Percentiles rank a stretch among this genome's conserved stretches.
Evolutionary conservation across 1,140 invertebrate species (phyloP).

Genomic region (Camponotus floridanus): DNA sequence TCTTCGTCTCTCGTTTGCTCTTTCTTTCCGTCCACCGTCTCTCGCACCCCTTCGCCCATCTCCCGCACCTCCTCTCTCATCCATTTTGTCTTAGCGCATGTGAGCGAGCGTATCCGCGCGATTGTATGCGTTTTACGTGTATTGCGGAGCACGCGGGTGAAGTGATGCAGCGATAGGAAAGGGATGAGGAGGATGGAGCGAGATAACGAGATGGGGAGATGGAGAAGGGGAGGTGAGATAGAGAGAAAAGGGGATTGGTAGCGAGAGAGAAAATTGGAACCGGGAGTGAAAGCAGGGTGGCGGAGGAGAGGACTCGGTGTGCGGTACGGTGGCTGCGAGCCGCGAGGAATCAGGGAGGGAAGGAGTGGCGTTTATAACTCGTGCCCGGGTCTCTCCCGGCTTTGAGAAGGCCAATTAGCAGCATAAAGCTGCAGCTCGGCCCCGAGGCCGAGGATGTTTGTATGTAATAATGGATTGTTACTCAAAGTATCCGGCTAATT

Average conservation of each 20-base stretch:
- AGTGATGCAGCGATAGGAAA: conserved; percentile 18
- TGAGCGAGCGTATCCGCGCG: conserved; percentile 39
- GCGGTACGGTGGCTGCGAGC: conserved; percentile 49
- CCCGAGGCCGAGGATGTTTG: conserved; percentile 83
- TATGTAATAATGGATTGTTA: conserved; percentile 87
- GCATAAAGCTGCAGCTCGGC: conserved; percentile 84
- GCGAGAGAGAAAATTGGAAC: conserved; percentile 61
- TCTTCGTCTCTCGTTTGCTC: conserved; percentile 22
- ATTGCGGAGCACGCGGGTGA: conserved; percentile 56
- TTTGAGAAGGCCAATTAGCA: conserved; percentile 86
- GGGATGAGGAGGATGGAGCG: conserved; percentile 16
- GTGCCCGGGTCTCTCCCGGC: conserved; percentile 81
- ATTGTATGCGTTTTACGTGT: conserved; percentile 64
- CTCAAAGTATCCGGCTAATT: conserved; percentile 87
- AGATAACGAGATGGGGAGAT: conserved; percentile 43
- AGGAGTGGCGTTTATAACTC: conserved; percentile 84
- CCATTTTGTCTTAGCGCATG: conserved; percentile 46
- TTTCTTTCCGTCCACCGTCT: conserved; percentile 42
- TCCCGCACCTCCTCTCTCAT: conserved; percentile 15
- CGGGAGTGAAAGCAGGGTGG: conserved; percentile 10
- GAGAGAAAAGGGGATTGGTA: conserved; percentile 53
- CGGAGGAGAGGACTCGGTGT: conserved; percentile 58
- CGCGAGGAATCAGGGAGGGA: conserved; percentile 48
- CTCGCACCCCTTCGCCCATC: conserved; percentile 5
- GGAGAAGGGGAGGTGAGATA: conserved; percentile 19